phyloP scores from a whole-genome alignment of 2,888 invertebrate genomes.

The Tanypteryx hageni region DNA sequence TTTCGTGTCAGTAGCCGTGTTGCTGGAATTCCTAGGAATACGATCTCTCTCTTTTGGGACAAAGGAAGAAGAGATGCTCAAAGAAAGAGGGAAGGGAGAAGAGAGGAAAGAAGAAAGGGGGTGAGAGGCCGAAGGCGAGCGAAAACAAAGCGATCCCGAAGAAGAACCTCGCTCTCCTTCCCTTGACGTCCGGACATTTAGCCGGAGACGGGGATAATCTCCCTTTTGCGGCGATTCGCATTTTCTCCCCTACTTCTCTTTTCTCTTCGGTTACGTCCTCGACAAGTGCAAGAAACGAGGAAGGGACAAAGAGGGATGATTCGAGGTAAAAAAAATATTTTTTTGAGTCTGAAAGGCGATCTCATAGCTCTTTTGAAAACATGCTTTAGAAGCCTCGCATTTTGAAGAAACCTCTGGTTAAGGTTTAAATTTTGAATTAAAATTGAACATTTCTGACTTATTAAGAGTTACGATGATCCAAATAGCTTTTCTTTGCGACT shows the following conservation, averaged over 20 bases:
- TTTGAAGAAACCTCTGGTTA: too few species aligned
- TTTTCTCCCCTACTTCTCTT: background rate
- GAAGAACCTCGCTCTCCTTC: background rate
- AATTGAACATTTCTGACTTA: too few species aligned
- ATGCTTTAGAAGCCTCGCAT: background rate
- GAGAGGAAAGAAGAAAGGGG: background rate
- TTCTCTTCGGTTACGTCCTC: conserved; percentile 19
- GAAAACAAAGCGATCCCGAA: background rate
- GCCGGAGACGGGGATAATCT: conserved; percentile 21
- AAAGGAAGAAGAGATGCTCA: background rate
- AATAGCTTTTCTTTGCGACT: too few species aligned
- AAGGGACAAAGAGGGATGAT: background rate
- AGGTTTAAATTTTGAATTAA: too few species aligned
- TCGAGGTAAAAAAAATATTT: background rate
- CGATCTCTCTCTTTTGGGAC: background rate
- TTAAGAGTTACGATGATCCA: too few species aligned
- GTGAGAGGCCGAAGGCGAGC: background rate
- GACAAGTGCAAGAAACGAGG: background rate
- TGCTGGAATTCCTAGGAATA: background rate
- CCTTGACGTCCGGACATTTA: background rate
- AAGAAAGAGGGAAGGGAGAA: background rate
- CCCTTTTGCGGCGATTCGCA: conserved; percentile 24
- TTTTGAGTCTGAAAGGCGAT: background rate
- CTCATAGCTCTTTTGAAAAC: background rate
- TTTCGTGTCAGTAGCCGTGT: background rate